Percentiles rank a stretch among this genome's conserved stretches.
Evolutionary conservation across 2,888 invertebrate genomes (phyloP).

Genomic region (Lochmaea crataegi): DNA sequence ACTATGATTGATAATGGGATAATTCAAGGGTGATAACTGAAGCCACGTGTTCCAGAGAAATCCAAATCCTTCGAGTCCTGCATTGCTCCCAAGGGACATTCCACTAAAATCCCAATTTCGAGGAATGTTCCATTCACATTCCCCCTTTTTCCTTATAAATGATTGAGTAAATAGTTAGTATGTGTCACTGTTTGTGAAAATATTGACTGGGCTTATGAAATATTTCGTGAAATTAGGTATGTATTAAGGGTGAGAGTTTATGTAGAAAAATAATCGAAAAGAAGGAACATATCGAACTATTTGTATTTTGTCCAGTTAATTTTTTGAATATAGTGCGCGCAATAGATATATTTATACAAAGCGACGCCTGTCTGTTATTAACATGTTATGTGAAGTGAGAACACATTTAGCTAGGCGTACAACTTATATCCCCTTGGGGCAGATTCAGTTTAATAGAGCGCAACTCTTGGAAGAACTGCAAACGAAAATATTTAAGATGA

Average conservation of each 20-base stretch:
- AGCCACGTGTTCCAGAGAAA: conserved; percentile 54
- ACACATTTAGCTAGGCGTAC: too few relatives aligned
- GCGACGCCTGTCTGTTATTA: too few relatives aligned
- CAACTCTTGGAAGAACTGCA: too few relatives aligned
- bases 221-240: conserved; percentile 16
- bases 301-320: conserved; percentile 26
- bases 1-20: conserved; percentile 62
- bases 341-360: too few relatives aligned
- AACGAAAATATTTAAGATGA: too few relatives aligned
- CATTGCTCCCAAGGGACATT: conserved; percentile 49
- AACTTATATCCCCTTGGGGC: too few relatives aligned
- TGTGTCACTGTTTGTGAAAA: conserved; percentile 50
- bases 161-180: conserved; percentile 43
- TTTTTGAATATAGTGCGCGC: too few relatives aligned
- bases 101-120: conserved; percentile 32
- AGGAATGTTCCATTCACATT: conserved; percentile 33
- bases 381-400: too few relatives aligned
- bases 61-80: conserved; percentile 44
- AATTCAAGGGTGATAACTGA: conserved; percentile 56
- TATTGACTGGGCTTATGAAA: conserved; percentile 39
- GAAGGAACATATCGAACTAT: too few relatives aligned
- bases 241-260: not conserved
- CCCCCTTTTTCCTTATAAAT: conserved; percentile 43
- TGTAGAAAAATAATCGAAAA: conserved; percentile 27
- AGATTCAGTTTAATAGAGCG: too few relatives aligned